Evolutionary conservation across 2,888 invertebrate species (phyloP).

Genomic region (Diogma glabrata): DNA sequence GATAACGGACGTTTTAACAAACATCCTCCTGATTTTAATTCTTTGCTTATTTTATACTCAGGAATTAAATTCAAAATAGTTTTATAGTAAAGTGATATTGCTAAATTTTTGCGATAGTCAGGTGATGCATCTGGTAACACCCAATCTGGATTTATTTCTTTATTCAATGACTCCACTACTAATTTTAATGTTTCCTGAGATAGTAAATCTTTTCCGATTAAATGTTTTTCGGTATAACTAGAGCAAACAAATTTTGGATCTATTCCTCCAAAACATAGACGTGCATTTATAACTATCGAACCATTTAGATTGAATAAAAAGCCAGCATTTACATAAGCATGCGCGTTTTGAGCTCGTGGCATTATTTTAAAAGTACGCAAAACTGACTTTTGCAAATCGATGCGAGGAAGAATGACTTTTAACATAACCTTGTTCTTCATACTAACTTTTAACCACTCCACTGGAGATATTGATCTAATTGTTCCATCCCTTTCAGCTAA

Average conservation of each 20-base stretch:
- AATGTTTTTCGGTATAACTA: slow-evolving; percentile 38
- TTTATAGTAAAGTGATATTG: slow-evolving; percentile 52
- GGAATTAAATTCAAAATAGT: slow-evolving; percentile 35
- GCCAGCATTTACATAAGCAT: slow-evolving; percentile 66
- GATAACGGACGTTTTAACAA: slow-evolving; percentile 50
- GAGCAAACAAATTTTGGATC: slow-evolving; percentile 39
- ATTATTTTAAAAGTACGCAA: slow-evolving; percentile 52
- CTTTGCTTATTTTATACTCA: slow-evolving; percentile 27
- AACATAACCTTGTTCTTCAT: slow-evolving; percentile 28
- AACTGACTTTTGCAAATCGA: slow-evolving; percentile 33
- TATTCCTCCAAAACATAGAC: slow-evolving; percentile 49
- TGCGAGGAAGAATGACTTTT: slow-evolving; percentile 27
- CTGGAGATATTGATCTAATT: slow-evolving; percentile 23
- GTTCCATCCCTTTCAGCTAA: slow-evolving; percentile 18
- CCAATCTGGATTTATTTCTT: slow-evolving; percentile 45
- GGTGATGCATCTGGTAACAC: slow-evolving; percentile 48
- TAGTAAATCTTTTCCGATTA: slow-evolving; percentile 37
- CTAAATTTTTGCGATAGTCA: slow-evolving; percentile 47
- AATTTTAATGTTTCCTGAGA: slow-evolving; percentile 35
- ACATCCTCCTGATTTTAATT: slow-evolving; percentile 38
- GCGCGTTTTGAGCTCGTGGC: slow-evolving; percentile 63
- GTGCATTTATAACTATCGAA: slow-evolving; percentile 26
- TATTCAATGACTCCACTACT: slow-evolving; percentile 24
- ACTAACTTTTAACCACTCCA: slow-evolving; percentile 25
- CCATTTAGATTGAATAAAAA: slow-evolving; percentile 42